Conservation (phyloP, 1,140 invertebrate genomes). For the Halesus radiatus region DNA sequence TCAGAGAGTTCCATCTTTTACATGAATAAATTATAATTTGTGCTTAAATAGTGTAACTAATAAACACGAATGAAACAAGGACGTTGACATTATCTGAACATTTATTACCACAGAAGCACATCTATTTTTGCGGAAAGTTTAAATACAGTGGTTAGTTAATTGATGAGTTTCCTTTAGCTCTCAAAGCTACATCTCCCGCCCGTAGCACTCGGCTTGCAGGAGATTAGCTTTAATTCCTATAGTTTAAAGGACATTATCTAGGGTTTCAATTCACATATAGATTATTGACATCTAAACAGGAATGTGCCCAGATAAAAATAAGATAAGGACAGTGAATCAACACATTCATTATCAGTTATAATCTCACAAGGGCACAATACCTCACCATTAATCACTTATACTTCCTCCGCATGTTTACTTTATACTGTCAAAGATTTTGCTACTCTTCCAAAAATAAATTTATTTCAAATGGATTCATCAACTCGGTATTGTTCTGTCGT, state of each 20-base stretch:
- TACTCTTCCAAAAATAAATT: slow-evolving; percentile 25
- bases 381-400: slow-evolving; percentile 22
- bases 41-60: background rate
- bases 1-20: background rate
- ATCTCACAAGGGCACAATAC: slow-evolving; percentile 52
- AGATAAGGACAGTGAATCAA: slow-evolving; percentile 23
- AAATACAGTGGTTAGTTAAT: slow-evolving; percentile 30
- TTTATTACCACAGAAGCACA: slow-evolving; percentile 44
- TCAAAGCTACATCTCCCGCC: background rate
- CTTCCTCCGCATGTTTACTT: slow-evolving; percentile 19
- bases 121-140: slow-evolving; percentile 40
- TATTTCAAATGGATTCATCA: slow-evolving; percentile 2
- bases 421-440: slow-evolving; percentile 12
- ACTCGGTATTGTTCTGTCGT: background rate
- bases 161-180: background rate
- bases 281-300: slow-evolving; percentile 50
- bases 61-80: slow-evolving; percentile 15
- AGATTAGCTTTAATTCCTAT: slow-evolving; percentile 17
- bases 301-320: slow-evolving; percentile 48
- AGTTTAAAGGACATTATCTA: slow-evolving; percentile 36
- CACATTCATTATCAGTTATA: slow-evolving; percentile 25
- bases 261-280: slow-evolving; percentile 38
- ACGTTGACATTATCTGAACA: slow-evolving; percentile 7
- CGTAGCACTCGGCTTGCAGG: background rate
- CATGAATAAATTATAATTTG: background rate